Conservation (phyloP, 1,140 invertebrate species). For the Bursaphelenchus mucronatus region DNA sequence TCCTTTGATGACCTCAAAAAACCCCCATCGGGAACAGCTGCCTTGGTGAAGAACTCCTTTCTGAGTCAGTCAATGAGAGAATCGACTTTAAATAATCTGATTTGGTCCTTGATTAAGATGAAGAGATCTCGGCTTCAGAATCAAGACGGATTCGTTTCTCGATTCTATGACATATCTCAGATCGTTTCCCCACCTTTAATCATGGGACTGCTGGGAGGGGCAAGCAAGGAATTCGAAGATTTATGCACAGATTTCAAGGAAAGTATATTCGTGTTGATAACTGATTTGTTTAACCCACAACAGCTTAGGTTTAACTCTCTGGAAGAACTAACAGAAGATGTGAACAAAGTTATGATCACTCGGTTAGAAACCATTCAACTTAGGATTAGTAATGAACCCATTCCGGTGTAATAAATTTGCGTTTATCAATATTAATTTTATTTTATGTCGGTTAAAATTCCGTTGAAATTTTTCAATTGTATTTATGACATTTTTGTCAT, state of each 20-base stretch:
- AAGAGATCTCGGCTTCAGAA: constrained; percentile 34
- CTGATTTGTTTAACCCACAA: constrained; percentile 40
- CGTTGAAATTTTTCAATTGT: background rate
- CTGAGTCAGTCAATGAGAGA: constrained; percentile 38
- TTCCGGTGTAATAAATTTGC: constrained; percentile 25
- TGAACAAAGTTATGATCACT: constrained; percentile 32
- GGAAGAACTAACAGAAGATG: constrained; percentile 38
- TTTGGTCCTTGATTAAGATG: constrained; percentile 44
- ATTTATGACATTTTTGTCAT: too few species aligned
- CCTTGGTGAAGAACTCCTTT: constrained; percentile 38
- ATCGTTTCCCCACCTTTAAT: constrained; percentile 36
- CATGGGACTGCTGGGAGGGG: constrained; percentile 43
- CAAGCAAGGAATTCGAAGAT: constrained; percentile 37
- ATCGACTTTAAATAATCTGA: constrained; percentile 44
- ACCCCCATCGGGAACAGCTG: constrained; percentile 40
- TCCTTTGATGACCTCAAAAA: constrained; percentile 42
- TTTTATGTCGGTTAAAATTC: background rate
- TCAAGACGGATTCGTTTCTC: constrained; percentile 40
- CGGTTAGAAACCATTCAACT: constrained; percentile 41
- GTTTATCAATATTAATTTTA: background rate
- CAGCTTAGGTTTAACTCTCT: constrained; percentile 44
- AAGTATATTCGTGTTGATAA: constrained; percentile 37
- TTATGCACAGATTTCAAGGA: constrained; percentile 45
- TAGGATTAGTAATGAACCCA: constrained; percentile 41
- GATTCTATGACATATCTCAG: constrained; percentile 48